phyloP scores from a whole-genome alignment of 2,113 vertebrate species.

The Sphyrna mokarran region DNA sequence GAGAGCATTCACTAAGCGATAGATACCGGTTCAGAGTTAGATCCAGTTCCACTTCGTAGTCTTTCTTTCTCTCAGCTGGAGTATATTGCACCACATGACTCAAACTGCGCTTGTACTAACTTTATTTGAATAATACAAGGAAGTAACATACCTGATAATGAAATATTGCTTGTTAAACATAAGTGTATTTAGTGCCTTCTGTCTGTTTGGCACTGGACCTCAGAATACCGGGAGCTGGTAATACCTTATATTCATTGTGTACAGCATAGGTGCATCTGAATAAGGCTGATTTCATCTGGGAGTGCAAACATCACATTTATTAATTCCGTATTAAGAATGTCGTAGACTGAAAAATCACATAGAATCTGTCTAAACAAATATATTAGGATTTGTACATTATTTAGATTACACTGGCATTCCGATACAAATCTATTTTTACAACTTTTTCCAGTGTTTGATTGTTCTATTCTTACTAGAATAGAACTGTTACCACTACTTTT shows the following conservation, averaged over 20 bases:
- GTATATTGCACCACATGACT: constrained; percentile 17
- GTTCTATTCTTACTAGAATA: constrained; percentile 10
- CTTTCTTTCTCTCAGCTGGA: background rate
- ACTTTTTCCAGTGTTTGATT: constrained; percentile 36
- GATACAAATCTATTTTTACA: constrained; percentile 35
- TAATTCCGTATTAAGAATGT: constrained; percentile 31
- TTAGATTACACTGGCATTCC: constrained; percentile 32
- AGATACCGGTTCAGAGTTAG: background rate
- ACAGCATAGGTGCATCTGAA: constrained; percentile 30
- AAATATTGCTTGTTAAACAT: constrained; percentile 30
- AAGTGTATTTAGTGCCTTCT: constrained; percentile 17
- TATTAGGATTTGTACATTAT: constrained; percentile 37
- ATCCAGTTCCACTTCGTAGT: background rate
- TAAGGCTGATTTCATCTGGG: constrained; percentile 28
- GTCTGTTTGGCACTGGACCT: constrained; percentile 28
- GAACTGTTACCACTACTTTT: constrained; percentile 14
- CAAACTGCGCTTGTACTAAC: constrained; percentile 18
- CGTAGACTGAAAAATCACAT: constrained; percentile 34
- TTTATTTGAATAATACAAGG: constrained; percentile 33
- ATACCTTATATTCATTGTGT: constrained; percentile 29
- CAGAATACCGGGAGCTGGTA: constrained; percentile 32
- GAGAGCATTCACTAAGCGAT: background rate
- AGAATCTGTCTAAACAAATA: constrained; percentile 37
- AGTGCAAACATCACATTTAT: constrained; percentile 36
- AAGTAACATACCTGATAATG: constrained; percentile 35